Evolutionary conservation across 2,797 vertebrate species (phyloP).

Genomic region (Danio kyathit): DNA sequence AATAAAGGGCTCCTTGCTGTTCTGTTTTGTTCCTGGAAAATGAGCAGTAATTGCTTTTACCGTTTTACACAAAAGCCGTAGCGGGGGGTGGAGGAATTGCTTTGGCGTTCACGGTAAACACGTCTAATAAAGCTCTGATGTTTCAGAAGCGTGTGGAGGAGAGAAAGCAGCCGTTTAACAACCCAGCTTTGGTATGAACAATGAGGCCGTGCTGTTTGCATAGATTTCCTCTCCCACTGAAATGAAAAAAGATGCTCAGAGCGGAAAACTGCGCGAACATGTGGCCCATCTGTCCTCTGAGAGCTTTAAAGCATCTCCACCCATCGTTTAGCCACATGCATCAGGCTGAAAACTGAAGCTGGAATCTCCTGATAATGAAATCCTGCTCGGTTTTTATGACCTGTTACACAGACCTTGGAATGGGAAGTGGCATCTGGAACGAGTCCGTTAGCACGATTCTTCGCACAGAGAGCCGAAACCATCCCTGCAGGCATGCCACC

Average conservation of each 20-base stretch:
- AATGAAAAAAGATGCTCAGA: constrained; percentile 10
- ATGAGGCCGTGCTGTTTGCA: not conserved
- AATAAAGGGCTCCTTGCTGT: constrained; percentile 13
- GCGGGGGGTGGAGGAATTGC: not conserved
- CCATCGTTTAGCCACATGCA: constrained; percentile 22
- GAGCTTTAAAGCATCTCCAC: constrained; percentile 48
- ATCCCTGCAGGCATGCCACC: constrained; percentile 35
- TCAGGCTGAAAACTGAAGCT: constrained; percentile 40
- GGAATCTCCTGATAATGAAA: constrained; percentile 54
- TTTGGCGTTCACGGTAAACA: constrained; percentile 16
- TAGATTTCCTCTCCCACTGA: constrained; percentile 25
- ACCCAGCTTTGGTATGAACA: constrained; percentile 8
- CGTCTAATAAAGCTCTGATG: constrained; percentile 24
- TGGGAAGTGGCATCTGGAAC: constrained; percentile 38
- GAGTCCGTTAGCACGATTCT: constrained; percentile 43
- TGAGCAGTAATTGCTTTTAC: constrained; percentile 43
- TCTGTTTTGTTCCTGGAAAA: constrained; percentile 47
- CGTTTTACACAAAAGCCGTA: constrained; percentile 28
- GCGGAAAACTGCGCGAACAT: constrained; percentile 34
- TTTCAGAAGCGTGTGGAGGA: not conserved
- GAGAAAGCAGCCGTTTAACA: constrained; percentile 4
- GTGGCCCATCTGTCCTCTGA: constrained; percentile 41
- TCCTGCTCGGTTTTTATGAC: constrained; percentile 51
- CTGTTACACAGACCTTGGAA: constrained; percentile 35
- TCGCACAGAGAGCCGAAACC: constrained; percentile 12